A percentile compares a stretch with the other conserved stretches of the same genome.
These are phyloP conservation scores for Frankliniella fusca DNA, from an alignment of 2,888 invertebrate genomes.

Conservation along the genomic window DNA sequence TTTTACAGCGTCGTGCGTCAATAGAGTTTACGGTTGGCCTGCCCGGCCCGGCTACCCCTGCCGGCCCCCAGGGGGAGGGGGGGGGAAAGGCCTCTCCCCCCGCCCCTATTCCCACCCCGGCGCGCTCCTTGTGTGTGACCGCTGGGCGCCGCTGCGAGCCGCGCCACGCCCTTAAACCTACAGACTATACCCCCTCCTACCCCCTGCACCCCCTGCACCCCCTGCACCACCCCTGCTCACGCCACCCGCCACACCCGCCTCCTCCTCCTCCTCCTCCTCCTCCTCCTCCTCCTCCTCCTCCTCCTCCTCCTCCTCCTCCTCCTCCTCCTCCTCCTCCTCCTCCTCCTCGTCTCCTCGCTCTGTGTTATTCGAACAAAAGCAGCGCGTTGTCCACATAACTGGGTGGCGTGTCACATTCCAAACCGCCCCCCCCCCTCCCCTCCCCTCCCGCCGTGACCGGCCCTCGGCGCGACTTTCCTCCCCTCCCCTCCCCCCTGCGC, in stretches of 20 bases:
- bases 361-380: conserved; percentile 18
- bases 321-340: neutral
- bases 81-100: no score
- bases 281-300: neutral
- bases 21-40: no score
- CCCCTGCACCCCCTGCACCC: neutral
- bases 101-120: no score
- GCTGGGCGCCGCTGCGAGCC: no score
- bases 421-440: neutral
- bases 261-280: neutral
- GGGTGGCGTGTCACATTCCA: conserved; percentile 14
- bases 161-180: no score
- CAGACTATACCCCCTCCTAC: neutral
- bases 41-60: no score
- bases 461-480: neutral
- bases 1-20: no score
- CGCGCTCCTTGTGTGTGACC: no score
- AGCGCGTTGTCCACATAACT: neutral
- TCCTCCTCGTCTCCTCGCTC: neutral
- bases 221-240: neutral
- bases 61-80: no score
- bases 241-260: neutral
- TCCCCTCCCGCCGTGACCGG: neutral
- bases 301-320: neutral
- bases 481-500: neutral